Evolutionary conservation across 35 echinoderm and acorn worm genomes (phyloP), one percentile per base, ranked within the genome.

Genomic region (Lytechinus pictus): DNA sequence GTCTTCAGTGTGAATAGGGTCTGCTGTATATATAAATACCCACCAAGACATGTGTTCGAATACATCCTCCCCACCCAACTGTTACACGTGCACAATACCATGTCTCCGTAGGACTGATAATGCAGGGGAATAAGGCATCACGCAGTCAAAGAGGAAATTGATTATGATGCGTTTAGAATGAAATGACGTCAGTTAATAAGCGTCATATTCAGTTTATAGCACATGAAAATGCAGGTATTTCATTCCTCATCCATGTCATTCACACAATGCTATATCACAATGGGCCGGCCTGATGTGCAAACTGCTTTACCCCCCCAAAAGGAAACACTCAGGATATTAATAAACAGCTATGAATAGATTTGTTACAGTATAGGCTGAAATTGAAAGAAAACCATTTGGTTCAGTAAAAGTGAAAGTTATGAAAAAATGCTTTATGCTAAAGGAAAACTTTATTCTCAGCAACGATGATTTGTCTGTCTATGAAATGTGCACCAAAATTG

Each of bases 161-260:
- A 79, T 79, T 24, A 79, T 79, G 66, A 79, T 79, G 16, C n/a
- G 66, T 79, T 79, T 79, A 79, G 19, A 79, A 79, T 79, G 66
- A 79, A 79, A 79, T 24, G 66, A 79, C 66, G 66, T n/a, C 66
- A 0, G 66, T 24, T 79, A 79, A 79, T 79, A 24, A 79, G 19
- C 66, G 66, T 79, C 66, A 79, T 79, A 79, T 79, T 79, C 66
- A 79, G 21, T 79, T 79, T 79, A 79, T 79, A 79, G 66, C 19
- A 79, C 66, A 79, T 79, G 66, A 79, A 79, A 4, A n/a, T 79
- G 66, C 66, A 79, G 66, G 66, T 79, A 79, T 24, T n/a, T 79
- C 66, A n/a, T 16, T 24, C n/a, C 8, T 79, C 66, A 79, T 79
- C 66, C 19, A 4, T 79, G 66, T 79, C 66, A 79, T 24, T 24